phyloP scores from a whole-genome alignment of 2,113 vertebrate species.

The Crocuta crocuta region DNA sequence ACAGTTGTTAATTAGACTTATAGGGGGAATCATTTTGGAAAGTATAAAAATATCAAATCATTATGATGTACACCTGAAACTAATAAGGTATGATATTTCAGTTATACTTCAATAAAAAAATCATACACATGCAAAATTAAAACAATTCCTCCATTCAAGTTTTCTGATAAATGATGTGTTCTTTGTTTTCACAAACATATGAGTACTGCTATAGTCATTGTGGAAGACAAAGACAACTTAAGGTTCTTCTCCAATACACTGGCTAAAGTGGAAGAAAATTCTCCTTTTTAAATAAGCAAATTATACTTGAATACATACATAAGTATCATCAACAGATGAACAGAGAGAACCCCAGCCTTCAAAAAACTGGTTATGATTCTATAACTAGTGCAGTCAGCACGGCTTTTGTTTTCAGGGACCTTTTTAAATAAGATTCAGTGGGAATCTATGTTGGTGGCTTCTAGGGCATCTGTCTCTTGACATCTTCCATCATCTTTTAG shows the following conservation, averaged over 20 bases:
- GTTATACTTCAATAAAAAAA: not conserved
- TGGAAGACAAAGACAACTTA: not conserved
- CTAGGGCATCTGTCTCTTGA: not conserved
- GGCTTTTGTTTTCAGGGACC: not conserved
- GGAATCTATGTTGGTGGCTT: not conserved
- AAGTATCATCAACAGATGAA: not conserved
- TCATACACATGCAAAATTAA: not conserved
- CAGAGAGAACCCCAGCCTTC: not conserved
- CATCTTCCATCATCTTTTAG: not conserved
- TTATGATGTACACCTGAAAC: not conserved
- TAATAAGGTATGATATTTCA: not conserved
- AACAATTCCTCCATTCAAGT: not conserved
- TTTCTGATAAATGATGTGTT: not conserved
- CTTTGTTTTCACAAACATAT: not conserved
- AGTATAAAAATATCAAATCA: not conserved
- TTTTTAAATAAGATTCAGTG: not conserved
- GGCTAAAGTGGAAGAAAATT: not conserved
- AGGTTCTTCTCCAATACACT: not conserved
- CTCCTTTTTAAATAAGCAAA: conserved; percentile 25
- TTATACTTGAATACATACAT: not conserved
- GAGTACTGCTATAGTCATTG: not conserved
- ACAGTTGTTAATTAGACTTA: not conserved
- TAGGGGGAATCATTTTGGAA: not conserved
- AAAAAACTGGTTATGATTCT: not conserved
- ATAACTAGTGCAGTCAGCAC: not conserved